Conservation (phyloP, 2,888 invertebrate species). For the Argyresthia albistria region DNA sequence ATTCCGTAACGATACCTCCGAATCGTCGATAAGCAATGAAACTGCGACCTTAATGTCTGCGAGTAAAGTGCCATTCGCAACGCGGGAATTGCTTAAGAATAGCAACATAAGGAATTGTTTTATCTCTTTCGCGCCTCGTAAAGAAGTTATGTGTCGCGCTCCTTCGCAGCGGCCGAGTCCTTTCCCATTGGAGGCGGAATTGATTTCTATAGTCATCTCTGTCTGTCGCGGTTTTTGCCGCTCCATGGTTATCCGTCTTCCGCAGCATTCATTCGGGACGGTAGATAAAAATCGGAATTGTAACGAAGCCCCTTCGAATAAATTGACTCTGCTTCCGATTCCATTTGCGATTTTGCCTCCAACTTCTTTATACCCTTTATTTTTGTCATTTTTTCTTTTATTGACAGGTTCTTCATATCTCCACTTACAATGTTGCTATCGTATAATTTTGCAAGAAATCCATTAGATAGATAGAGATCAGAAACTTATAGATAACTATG, state of each 20-base stretch:
- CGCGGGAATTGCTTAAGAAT: slow-evolving; percentile 62
- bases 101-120: slow-evolving; percentile 69
- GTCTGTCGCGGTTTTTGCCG: slow-evolving; percentile 55
- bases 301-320: slow-evolving; percentile 47
- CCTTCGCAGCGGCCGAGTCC: slow-evolving; percentile 43
- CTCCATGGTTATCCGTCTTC: slow-evolving; percentile 65
- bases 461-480: no score
- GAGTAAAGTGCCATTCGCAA: slow-evolving; percentile 58
- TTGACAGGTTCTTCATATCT: no score
- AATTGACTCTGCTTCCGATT: slow-evolving; percentile 47
- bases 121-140: slow-evolving; percentile 68
- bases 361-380: slow-evolving; percentile 32
- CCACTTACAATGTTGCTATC: no score
- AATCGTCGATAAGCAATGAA: slow-evolving; percentile 61
- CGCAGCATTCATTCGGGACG: slow-evolving; percentile 51
- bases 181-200: slow-evolving; percentile 56
- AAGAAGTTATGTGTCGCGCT: slow-evolving; percentile 52
- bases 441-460: no score
- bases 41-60: slow-evolving; percentile 62
- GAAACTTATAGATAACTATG: no score
- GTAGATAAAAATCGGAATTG: slow-evolving; percentile 56
- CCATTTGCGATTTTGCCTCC: slow-evolving; percentile 32
- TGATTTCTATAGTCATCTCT: slow-evolving; percentile 58
- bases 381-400: neutral
- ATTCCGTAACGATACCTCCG: slow-evolving; percentile 53